phyloP scores from a whole-genome alignment of 2,113 vertebrate genomes.

The Cyanoderma ruficeps region DNA sequence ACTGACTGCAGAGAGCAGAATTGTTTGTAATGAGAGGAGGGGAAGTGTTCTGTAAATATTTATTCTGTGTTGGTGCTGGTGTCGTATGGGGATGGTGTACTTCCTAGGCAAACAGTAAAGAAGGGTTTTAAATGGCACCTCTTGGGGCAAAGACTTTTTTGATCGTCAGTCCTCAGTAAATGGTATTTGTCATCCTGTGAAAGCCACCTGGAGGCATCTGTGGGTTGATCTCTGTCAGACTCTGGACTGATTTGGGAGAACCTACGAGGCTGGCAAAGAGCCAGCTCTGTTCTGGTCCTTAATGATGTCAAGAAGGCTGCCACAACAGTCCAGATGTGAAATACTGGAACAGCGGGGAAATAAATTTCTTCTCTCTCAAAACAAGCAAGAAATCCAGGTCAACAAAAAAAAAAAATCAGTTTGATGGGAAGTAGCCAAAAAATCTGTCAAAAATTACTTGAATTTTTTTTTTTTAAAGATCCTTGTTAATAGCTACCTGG shows the following conservation, averaged over 20 bases:
- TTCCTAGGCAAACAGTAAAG: constrained; percentile 18
- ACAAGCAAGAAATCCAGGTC: neutral
- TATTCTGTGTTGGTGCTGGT: constrained; percentile 36
- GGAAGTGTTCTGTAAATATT: constrained; percentile 60
- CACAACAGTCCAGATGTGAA: neutral
- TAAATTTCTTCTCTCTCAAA: neutral
- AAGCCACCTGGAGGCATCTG: neutral
- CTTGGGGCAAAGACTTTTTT: neutral
- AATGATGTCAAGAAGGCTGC: neutral
- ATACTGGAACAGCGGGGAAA: neutral
- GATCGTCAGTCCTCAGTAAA: neutral
- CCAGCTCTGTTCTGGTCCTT: neutral
- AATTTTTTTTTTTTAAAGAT: neutral
- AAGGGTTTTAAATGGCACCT: neutral
- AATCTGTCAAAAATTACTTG: neutral
- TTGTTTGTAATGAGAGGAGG: constrained; percentile 45
- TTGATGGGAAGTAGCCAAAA: neutral
- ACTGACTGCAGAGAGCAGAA: constrained; percentile 35
- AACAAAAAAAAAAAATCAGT: neutral
- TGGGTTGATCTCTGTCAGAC: neutral
- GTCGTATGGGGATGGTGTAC: neutral
- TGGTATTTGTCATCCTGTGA: neutral
- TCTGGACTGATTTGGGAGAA: neutral
- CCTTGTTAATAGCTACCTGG: neutral
- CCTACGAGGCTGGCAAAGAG: neutral